These are phyloP conservation scores for Teleogryllus oceanicus DNA, from an alignment of 2,888 invertebrate species.

Conservation along the genomic window DNA sequence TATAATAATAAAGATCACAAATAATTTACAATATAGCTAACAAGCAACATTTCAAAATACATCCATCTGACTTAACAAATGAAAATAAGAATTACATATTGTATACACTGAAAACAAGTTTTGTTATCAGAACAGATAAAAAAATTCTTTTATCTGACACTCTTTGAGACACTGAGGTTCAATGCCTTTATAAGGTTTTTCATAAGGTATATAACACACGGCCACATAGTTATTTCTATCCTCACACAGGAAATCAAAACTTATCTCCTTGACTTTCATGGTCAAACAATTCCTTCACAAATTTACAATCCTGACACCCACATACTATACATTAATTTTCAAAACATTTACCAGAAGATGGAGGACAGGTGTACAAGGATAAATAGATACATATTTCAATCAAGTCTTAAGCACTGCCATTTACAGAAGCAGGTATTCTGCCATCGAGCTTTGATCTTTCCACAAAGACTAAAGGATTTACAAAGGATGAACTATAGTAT, in stretches of 20 bases:
- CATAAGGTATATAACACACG: background rate
- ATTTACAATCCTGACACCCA: constrained; percentile 3
- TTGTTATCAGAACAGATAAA: no score
- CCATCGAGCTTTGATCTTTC: background rate
- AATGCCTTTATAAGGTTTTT: background rate
- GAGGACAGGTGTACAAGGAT: constrained; percentile 5
- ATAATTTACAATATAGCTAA: constrained; percentile 30
- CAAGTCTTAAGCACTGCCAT: constrained; percentile 3
- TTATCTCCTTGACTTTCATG: background rate
- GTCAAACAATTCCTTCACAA: background rate
- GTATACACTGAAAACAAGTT: no score
- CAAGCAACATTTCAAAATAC: constrained; percentile 38
- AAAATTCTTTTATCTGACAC: no score
- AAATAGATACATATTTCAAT: background rate
- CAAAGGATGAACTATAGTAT: constrained; percentile 27
- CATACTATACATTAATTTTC: constrained; percentile 10
- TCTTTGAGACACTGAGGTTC: background rate
- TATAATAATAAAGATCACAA: constrained; percentile 12
- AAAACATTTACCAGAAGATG: constrained; percentile 3
- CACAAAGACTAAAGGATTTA: constrained; percentile 28
- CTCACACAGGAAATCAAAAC: background rate
- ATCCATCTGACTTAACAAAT: constrained; percentile 37
- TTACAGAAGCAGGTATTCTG: background rate
- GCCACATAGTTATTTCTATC: background rate
- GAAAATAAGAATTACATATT: constrained; percentile 24